Percentiles rank a stretch among this genome's conserved stretches.
These are phyloP conservation scores for Ips typographus DNA, from an alignment of 1,140 invertebrate species.

Conservation along the genomic window DNA sequence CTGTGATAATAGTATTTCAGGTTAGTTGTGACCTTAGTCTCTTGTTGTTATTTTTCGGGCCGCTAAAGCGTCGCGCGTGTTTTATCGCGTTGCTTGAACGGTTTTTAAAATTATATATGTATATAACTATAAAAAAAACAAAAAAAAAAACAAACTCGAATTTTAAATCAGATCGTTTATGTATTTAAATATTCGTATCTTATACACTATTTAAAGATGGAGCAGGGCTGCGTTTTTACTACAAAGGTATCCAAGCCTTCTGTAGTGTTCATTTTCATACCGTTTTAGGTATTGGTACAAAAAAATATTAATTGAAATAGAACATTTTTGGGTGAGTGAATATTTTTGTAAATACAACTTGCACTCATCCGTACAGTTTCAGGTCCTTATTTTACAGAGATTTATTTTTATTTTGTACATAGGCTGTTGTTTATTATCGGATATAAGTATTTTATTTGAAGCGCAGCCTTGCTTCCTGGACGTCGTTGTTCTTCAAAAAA, in stretches of 20 bases:
- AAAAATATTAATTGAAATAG: slow-evolving; percentile 4
- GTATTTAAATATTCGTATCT: slow-evolving; percentile 51
- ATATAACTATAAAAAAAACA: slow-evolving; percentile 47
- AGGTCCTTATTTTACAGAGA: slow-evolving; percentile 24
- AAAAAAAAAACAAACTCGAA: slow-evolving; percentile 47
- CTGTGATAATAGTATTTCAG: slow-evolving; percentile 59
- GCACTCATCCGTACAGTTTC: too few species aligned
- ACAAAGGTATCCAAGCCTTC: not conserved
- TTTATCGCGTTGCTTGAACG: slow-evolving; percentile 33
- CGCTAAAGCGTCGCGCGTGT: slow-evolving; percentile 33
- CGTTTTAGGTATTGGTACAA: slow-evolving; percentile 40
- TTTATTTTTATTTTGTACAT: slow-evolving; percentile 40
- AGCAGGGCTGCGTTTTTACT: not conserved
- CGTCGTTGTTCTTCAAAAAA: slow-evolving; percentile 48
- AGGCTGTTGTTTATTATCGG: slow-evolving; percentile 22
- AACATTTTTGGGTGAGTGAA: not conserved
- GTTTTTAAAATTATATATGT: slow-evolving; percentile 54
- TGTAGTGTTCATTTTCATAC: slow-evolving; percentile 22
- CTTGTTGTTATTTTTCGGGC: slow-evolving; percentile 52
- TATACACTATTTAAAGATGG: slow-evolving; percentile 49
- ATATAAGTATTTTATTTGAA: not conserved
- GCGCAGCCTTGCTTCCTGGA: slow-evolving; percentile 35
- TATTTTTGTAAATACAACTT: too few species aligned
- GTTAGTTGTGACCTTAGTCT: slow-evolving; percentile 58
- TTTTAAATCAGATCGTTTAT: slow-evolving; percentile 50